Evolutionary conservation across 2,113 vertebrate species (phyloP), one percentile per base, ranked within the genome.

Genomic region (Rhinolophus ferrumequinum): DNA sequence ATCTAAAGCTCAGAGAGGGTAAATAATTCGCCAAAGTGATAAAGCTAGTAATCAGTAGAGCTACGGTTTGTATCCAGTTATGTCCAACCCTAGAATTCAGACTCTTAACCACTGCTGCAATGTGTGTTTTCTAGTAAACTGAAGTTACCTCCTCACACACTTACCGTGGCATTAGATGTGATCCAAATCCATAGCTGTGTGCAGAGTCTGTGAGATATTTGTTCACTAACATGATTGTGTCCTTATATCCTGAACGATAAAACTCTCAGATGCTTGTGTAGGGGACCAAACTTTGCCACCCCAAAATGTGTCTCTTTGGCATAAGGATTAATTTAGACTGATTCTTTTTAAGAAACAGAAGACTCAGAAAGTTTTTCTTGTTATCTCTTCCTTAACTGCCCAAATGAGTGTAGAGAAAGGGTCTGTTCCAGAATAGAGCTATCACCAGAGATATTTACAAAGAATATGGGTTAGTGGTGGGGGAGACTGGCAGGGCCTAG

Each of bases 171-270:
- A 22, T 75, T 86, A 81, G 14, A 64, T 33, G 22, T n/a, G 83
- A 87, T 79, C 44, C 56, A 82, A 81, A 64, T 13, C 44, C 70
- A 47, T 30, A 56, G 5, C 58, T 58, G 21, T 35, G 16, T 15
- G 52, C 56, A 67, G 33, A 90, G 67, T 4, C 28, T 15, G 54
- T n/a, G 30, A 10, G 4, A 26, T 92, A n/a, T 79, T 56, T 87
- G 22, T 69, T 73, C 50, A 44, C 79, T 76, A 79, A 70, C 50
- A 5, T 35, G 62, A 92, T 41, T 73, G 1, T 79, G n/a, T 81
- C 73, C 83, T 95, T 86, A 69, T 38, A 88, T 35, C 22, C 60
- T 89, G 50, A 64, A 95, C 88, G 50, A 92, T 50, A 86, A 47
- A 90, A 75, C 28, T 89, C 73, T 16, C 35, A 69, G 67, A 52